These are phyloP conservation scores for Pseudococcus longispinus DNA, from an alignment of 2,888 invertebrate genomes.

Conservation along the genomic window DNA sequence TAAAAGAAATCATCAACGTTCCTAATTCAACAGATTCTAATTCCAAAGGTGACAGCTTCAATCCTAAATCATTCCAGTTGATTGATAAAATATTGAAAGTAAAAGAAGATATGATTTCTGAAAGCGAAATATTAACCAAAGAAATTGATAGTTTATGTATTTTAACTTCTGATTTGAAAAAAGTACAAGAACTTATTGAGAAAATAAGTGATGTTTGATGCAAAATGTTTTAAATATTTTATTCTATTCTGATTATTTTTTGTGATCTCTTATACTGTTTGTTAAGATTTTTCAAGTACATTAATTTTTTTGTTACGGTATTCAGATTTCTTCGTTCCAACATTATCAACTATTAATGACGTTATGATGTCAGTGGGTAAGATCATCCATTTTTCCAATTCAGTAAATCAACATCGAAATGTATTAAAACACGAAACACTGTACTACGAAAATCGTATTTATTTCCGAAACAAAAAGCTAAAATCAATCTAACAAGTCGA, in stretches of 20 bases:
- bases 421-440: not conserved
- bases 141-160: not conserved
- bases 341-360: no score
- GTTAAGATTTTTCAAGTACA: not conserved
- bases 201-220: not conserved
- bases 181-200: not conserved
- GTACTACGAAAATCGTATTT: not conserved
- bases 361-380: no score
- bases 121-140: not conserved
- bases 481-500: not conserved
- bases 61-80: slow-evolving; percentile 30
- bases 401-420: no score
- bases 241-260: not conserved
- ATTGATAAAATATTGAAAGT: slow-evolving; percentile 41
- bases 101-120: slow-evolving; percentile 21
- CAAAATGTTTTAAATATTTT: not conserved
- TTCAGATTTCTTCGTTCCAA: no score
- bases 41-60: not conserved
- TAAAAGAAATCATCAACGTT: not conserved
- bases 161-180: slow-evolving; percentile 5
- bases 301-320: not conserved
- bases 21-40: not conserved
- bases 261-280: not conserved
- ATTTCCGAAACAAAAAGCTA: not conserved
- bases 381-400: no score